Evolutionary conservation across 2,797 vertebrate species (phyloP).

Genomic region (Helostoma temminkii): DNA sequence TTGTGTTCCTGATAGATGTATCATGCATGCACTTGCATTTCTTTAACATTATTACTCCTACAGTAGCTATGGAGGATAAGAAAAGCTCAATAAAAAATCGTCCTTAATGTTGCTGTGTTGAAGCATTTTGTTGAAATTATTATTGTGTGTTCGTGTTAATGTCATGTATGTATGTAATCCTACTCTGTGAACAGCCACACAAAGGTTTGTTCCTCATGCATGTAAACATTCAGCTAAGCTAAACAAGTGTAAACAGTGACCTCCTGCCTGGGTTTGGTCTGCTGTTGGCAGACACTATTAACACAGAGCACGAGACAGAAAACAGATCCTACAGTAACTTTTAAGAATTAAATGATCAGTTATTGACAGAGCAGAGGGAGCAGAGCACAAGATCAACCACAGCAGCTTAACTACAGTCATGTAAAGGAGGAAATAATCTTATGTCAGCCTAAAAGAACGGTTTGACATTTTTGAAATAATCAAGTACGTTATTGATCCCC

Average conservation of each 20-base stretch:
- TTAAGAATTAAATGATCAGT: background rate
- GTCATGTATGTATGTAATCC: slow-evolving; percentile 17
- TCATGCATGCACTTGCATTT: slow-evolving; percentile 51
- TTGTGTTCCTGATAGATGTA: slow-evolving; percentile 26
- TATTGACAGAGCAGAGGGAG: slow-evolving; percentile 17
- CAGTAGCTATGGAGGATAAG: slow-evolving; percentile 8
- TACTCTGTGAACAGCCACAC: slow-evolving; percentile 39
- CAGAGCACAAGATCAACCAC: slow-evolving; percentile 21
- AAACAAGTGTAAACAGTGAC: slow-evolving; percentile 60
- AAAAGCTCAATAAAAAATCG: slow-evolving; percentile 13
- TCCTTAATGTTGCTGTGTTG: slow-evolving; percentile 5
- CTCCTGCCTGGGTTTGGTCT: slow-evolving; percentile 19
- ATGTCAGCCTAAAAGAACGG: background rate
- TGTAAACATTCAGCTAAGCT: slow-evolving; percentile 71
- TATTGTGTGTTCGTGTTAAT: slow-evolving; percentile 7
- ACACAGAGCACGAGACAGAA: slow-evolving; percentile 16
- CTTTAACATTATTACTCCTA: slow-evolving; percentile 14
- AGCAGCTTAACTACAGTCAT: background rate
- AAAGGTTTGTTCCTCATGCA: slow-evolving; percentile 65
- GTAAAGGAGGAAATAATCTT: background rate
- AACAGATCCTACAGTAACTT: slow-evolving; percentile 7
- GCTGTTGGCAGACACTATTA: background rate
- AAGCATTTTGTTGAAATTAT: slow-evolving; percentile 33
- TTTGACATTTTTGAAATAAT: background rate
- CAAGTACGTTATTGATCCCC: no score